Percentiles rank a stretch among this genome's conserved stretches.
Evolutionary conservation across 2,113 vertebrate species (phyloP).

Genomic region (pig (Sus scrofa)): T2T-Sscrofa CM000829.6:41917001-41917500

Average conservation of each 20-base stretch:
- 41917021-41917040: too few relatives aligned
- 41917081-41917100: not conserved
- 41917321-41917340: not conserved
- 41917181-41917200: not conserved
- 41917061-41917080: too few relatives aligned
- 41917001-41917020: too few relatives aligned
- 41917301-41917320: conserved; percentile 11
- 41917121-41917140: not conserved
- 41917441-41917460: conserved; percentile 41
- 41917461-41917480: not conserved
- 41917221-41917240: conserved; percentile 14
- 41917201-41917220: not conserved
- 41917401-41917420: not conserved
- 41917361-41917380: conserved; percentile 38
- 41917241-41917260: not conserved
- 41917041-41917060: too few relatives aligned
- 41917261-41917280: conserved; percentile 30
- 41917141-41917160: not conserved
- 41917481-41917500: conserved; percentile 28
- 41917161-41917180: conserved; percentile 2
- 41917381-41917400: not conserved
- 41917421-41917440: not conserved
- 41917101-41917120: conserved; percentile 34
- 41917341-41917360: conserved; percentile 34
- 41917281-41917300: not conserved